Evolutionary conservation across 2,888 invertebrate genomes (phyloP), one percentile per base, ranked within the genome.

Genomic region (Amblyjoppa proteus): DNA sequence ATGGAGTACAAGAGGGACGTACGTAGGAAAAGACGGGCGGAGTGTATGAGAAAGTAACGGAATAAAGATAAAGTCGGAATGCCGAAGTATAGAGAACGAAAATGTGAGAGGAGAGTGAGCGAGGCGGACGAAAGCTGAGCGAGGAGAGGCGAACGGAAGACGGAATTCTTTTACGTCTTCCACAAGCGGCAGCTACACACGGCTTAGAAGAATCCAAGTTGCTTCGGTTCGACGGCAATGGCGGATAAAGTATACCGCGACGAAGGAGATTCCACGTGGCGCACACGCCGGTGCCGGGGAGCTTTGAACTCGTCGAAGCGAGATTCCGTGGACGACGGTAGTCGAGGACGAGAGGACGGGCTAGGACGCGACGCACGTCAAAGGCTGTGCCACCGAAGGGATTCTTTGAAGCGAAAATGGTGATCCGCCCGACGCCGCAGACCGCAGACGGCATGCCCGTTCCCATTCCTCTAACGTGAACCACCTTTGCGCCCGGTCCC

Each of bases 321-420:
- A 81, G 81, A 81, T 84, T 81, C 84, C 81, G 20, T 68, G 81
- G 81, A 61, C 71, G 53, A 53, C 70, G 81, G 73, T 71, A 81
- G 81, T 74, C 84, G 61, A 74, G 77, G 73, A 81, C 69, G 77
- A 81, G 77, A 81, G 78, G 71, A 75, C 61, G 61, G 61, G 64
- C 74, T 41, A 45, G 58, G 31, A 70, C 58, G 41, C 28, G 45
- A 61, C 28, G 45, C 34, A 69, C 81, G 81, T 85, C 84, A 85
- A 85, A 85, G 84, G 78, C 51, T n/a, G 16, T 1, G 79, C 69
- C 76, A 77, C 45, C 56, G 28, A 77, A 25, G 51, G 51, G n/a
- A 81, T 78, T 78, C 84, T 85, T 78, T 74, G 81, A 85, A 75
- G 84, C 74, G 78, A 78, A 85, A 85, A 85, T 69, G 56, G 58